Percentiles rank a stretch among this genome's conserved stretches.
These are phyloP conservation scores for Muscicapa striata DNA, from an alignment of 2,797 vertebrate genomes.

Conservation along the genomic window DNA sequence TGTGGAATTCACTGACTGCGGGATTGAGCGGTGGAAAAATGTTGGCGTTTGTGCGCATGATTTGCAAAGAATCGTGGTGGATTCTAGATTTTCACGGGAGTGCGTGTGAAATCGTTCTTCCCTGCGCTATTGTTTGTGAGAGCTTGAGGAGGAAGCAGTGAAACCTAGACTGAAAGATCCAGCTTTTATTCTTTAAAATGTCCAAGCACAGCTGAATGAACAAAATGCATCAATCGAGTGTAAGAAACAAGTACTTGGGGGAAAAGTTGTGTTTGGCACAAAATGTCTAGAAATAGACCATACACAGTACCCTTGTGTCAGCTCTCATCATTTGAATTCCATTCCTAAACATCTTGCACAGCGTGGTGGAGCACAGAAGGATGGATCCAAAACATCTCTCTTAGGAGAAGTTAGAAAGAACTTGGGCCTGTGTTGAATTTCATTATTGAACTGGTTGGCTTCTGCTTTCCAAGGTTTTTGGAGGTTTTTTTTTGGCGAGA, in stretches of 20 bases:
- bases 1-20: not conserved
- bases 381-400: not conserved
- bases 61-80: not conserved
- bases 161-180: not conserved
- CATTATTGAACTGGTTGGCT: fast-evolving
- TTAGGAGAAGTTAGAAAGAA: not conserved
- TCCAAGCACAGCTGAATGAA: fast-evolving
- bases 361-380: fast-evolving
- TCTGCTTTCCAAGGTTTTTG: not conserved
- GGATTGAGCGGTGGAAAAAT: not conserved
- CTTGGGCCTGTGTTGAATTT: fast-evolving
- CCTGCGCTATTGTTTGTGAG: not conserved
- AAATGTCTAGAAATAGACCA: fast-evolving
- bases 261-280: not conserved
- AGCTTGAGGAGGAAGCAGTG: not conserved
- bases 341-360: fast-evolving
- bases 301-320: fast-evolving
- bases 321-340: not conserved
- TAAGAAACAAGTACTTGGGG: fast-evolving
- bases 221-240: not conserved
- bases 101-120: not conserved
- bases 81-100: not conserved
- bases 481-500: fast-evolving
- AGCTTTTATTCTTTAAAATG: not conserved
- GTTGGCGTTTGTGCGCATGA: not conserved